Evolutionary conservation across 2,797 vertebrate genomes (phyloP).

Genomic region (Silurus aristotelis): DNA sequence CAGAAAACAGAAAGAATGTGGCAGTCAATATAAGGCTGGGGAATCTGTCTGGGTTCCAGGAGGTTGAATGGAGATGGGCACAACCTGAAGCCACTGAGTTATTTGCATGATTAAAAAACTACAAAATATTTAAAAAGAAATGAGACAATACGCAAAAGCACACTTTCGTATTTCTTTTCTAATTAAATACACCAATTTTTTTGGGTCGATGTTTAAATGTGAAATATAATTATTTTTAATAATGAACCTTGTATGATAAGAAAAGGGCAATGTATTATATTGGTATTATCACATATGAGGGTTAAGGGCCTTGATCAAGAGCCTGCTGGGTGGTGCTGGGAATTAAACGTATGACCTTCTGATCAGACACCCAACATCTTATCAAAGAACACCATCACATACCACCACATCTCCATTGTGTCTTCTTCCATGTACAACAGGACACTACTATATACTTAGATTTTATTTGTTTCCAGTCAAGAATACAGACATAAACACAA

Average conservation of each 20-base stretch:
- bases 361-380: too few relatives aligned
- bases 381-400: background rate
- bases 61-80: background rate
- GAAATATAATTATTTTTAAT: too few relatives aligned
- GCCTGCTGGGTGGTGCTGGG: too few relatives aligned
- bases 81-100: background rate
- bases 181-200: background rate
- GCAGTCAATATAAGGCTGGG: slow-evolving; percentile 14
- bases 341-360: too few relatives aligned
- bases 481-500: background rate
- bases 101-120: background rate
- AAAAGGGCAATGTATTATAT: background rate
- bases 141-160: background rate
- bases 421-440: background rate
- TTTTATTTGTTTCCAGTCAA: background rate
- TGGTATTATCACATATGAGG: background rate
- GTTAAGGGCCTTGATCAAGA: too few relatives aligned
- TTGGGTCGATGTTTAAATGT: too few relatives aligned
- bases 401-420: background rate
- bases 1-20: slow-evolving; percentile 30
- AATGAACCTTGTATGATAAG: background rate
- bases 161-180: background rate
- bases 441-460: background rate
- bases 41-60: background rate
- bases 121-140: background rate